Percentiles rank a stretch among this genome's conserved stretches.
Evolutionary conservation across 1,140 invertebrate genomes (phyloP).

Genomic region (Drosophila chauvacae): DNA sequence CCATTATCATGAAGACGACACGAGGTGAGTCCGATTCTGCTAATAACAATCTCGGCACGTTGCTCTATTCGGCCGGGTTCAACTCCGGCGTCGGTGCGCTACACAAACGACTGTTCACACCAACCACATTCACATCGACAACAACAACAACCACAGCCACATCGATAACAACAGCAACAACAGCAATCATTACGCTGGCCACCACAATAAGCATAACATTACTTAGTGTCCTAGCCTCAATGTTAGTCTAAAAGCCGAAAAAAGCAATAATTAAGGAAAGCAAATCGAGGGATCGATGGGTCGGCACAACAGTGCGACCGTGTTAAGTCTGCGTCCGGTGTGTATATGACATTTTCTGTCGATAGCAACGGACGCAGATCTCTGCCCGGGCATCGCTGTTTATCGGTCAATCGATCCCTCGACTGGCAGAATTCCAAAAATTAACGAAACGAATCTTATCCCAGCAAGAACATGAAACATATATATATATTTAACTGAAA

Average conservation of each 20-base stretch:
- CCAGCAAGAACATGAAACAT: constrained; percentile 52
- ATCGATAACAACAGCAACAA: constrained; percentile 71
- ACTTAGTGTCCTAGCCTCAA: constrained; percentile 82
- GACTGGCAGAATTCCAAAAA: not conserved
- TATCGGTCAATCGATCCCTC: constrained; percentile 5
- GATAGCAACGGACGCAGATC: not conserved
- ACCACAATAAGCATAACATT: constrained; percentile 84
- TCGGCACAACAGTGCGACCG: not conserved
- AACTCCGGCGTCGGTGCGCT: constrained; percentile 82
- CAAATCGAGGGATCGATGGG: constrained; percentile 40
- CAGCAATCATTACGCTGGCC: constrained; percentile 78
- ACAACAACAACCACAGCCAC: constrained; percentile 62
- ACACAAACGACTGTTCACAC: constrained; percentile 80
- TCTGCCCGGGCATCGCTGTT: not conserved
- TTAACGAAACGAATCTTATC: constrained; percentile 40
- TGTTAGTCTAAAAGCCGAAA: constrained; percentile 74
- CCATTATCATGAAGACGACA: constrained; percentile 92
- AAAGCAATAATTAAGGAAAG: constrained; percentile 14
- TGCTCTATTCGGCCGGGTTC: constrained; percentile 84
- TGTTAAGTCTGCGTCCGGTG: not conserved
- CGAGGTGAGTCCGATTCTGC: constrained; percentile 90
- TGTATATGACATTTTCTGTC: not conserved
- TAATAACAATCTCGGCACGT: constrained; percentile 84
- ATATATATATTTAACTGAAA: constrained; percentile 33
- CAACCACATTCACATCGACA: constrained; percentile 74